phyloP scores from a whole-genome alignment of 2,797 vertebrate genomes.

The Bryconaethiops microstoma region DNA sequence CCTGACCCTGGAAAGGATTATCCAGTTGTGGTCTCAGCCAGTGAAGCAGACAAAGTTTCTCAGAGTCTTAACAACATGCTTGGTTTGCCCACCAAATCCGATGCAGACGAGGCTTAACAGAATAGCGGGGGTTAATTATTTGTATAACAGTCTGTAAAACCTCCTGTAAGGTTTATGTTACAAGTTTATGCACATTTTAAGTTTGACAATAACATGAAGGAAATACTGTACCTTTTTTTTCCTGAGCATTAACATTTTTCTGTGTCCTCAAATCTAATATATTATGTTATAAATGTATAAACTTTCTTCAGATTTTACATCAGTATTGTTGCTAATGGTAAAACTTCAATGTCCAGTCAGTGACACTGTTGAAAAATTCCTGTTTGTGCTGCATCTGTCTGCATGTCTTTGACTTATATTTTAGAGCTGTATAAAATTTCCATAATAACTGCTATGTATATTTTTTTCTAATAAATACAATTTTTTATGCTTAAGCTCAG shows the following conservation, averaged over 20 bases:
- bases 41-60: conserved; percentile 63
- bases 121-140: neutral
- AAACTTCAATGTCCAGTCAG: neutral
- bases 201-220: conserved; percentile 11
- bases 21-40: conserved; percentile 56
- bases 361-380: neutral
- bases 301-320: neutral
- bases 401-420: neutral
- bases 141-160: conserved; percentile 11
- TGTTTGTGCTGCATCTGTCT: neutral
- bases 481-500: neutral
- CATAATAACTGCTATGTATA: neutral
- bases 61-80: conserved; percentile 78
- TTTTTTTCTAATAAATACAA: conserved; percentile 32
- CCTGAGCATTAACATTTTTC: neutral
- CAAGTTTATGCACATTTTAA: neutral
- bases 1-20: conserved; percentile 52
- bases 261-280: conserved; percentile 24
- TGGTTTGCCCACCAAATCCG: conserved; percentile 57
- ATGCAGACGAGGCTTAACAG: conserved; percentile 33
- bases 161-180: conserved; percentile 10
- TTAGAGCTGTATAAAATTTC: conserved; percentile 4
- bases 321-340: conserved; percentile 30
- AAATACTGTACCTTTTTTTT: conserved; percentile 14
- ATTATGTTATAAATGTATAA: conserved; percentile 16